Conservation (phyloP, 2,113 vertebrate species). For the Meleagris gallopavo region DNA sequence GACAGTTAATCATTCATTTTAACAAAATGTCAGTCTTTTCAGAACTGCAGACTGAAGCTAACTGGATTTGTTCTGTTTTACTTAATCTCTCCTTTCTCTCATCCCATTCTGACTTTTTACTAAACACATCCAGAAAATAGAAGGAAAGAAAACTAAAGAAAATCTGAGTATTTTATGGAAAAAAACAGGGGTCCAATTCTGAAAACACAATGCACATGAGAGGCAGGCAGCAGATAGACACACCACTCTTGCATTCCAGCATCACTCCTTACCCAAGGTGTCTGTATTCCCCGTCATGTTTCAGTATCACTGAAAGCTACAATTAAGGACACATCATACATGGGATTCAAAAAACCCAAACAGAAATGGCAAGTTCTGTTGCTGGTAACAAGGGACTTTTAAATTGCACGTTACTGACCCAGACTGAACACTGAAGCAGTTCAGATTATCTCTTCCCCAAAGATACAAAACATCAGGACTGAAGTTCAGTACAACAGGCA, state of each 20-base stretch:
- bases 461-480: conserved; percentile 34
- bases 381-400: neutral
- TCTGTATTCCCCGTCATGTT: neutral
- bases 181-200: neutral
- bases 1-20: conserved; percentile 1
- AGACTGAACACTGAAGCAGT: neutral
- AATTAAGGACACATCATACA: neutral
- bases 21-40: neutral
- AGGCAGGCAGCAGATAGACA: neutral
- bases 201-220: neutral
- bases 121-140: neutral
- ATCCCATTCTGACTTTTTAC: neutral
- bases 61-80: conserved; percentile 36
- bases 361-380: neutral
- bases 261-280: neutral
- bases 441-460: conserved; percentile 10
- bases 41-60: conserved; percentile 6
- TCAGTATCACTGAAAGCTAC: neutral
- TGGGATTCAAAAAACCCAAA: neutral
- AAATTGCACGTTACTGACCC: neutral
- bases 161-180: neutral
- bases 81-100: neutral
- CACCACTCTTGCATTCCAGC: neutral
- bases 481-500: conserved; percentile 19
- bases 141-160: neutral